These are phyloP conservation scores for Drosophila sp. DNA, from an alignment of 1,140 invertebrate species.

Conservation along the genomic window DNA sequence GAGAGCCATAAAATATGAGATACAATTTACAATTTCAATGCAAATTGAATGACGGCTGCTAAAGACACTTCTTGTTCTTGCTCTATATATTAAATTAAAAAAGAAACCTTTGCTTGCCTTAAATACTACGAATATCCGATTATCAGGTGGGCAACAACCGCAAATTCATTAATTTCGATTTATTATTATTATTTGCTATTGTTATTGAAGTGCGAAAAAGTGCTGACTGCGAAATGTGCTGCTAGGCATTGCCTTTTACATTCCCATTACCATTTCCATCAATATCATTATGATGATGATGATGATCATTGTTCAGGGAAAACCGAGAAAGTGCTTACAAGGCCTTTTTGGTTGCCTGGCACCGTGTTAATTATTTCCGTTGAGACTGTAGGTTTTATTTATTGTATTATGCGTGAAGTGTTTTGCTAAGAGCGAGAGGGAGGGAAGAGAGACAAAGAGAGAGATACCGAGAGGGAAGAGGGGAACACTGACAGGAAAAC, in stretches of 20 bases:
- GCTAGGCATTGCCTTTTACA: conserved; percentile 11
- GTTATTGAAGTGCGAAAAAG: conserved; percentile 47
- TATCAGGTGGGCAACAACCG: conserved; percentile 32
- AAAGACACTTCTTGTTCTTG: conserved; percentile 51
- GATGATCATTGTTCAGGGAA: conserved; percentile 28
- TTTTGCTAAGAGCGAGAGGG: conserved; percentile 4
- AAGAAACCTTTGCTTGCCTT: conserved; percentile 27
- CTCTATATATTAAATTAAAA: no score
- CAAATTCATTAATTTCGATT: conserved; percentile 74
- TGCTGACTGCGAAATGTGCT: conserved; percentile 58
- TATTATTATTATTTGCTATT: conserved; percentile 51
- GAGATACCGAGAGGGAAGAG: neutral
- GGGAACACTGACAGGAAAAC: conserved; percentile 1
- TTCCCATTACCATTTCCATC: conserved; percentile 9
- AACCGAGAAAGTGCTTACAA: conserved; percentile 66
- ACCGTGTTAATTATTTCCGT: conserved; percentile 77
- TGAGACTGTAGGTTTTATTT: conserved; percentile 63
- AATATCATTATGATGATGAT: conserved; percentile 23
- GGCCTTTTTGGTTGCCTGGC: conserved; percentile 52
- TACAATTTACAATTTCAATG: conserved; percentile 66
- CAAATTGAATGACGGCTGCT: conserved; percentile 65
- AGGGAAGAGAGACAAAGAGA: no score
- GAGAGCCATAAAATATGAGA: conserved; percentile 58
- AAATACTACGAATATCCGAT: conserved; percentile 47
- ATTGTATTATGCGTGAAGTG: conserved; percentile 57